A percentile compares a stretch with the other conserved stretches of the same genome.
Conservation (phyloP, 2,113 vertebrate genomes). For the Plecotus auritus region DNA sequence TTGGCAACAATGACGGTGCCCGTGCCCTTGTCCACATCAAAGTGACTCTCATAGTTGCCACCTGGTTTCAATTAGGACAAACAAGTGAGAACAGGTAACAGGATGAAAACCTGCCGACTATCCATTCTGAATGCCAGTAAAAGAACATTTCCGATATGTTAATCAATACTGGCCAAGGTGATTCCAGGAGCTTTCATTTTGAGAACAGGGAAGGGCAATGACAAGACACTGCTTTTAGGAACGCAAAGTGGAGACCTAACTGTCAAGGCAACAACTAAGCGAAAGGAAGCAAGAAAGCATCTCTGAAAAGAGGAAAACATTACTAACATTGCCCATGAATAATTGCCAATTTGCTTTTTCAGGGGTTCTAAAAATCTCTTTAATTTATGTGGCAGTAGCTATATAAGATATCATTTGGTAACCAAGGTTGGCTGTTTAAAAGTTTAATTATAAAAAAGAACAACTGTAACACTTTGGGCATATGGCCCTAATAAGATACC, state of each 20-base stretch:
- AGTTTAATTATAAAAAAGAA: neutral
- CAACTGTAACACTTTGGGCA: neutral
- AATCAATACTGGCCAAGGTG: neutral
- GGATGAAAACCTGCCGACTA: neutral
- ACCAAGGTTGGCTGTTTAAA: constrained; percentile 10
- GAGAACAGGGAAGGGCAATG: neutral
- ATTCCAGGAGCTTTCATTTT: neutral
- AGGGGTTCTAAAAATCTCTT: constrained; percentile 43
- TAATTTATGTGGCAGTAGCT: constrained; percentile 42
- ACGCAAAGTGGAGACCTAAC: neutral
- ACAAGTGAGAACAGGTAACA: constrained; percentile 65
- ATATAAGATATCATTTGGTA: constrained; percentile 44
- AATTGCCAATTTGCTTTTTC: neutral
- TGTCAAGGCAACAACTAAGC: neutral
- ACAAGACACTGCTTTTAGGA: neutral
- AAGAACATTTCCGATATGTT: neutral
- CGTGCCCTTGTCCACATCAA: constrained; percentile 96
- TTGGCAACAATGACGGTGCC: constrained; percentile 94
- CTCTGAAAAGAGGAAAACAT: neutral
- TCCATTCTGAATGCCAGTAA: constrained; percentile 51
- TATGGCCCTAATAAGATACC: constrained; percentile 24
- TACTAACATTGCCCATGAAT: neutral
- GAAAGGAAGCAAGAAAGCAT: constrained; percentile 6
- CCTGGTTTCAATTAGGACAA: constrained; percentile 82
- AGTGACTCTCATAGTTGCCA: constrained; percentile 97